phyloP scores from a whole-genome alignment of 2,888 invertebrate species.

The Perizoma affinitatum region DNA sequence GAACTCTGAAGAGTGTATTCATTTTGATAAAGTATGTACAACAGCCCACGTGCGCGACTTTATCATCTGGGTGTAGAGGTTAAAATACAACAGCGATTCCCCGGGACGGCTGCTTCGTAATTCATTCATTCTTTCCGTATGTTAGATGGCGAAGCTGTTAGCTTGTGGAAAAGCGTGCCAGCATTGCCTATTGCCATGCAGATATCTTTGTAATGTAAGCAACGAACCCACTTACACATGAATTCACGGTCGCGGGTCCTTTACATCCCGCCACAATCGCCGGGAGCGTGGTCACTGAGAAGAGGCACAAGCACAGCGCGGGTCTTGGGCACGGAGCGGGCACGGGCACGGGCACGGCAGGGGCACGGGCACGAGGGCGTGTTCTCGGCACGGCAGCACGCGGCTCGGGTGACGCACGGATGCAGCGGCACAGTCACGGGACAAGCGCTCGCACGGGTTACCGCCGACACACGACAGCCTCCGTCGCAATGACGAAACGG shows the following conservation, averaged over 20 bases:
- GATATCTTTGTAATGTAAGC: conserved; percentile 58
- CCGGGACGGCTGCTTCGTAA: conserved; percentile 59
- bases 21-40: conserved; percentile 53
- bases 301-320: conserved; percentile 81
- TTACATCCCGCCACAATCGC: conserved; percentile 86
- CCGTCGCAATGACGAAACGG: conserved; percentile 83
- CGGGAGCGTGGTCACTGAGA: conserved; percentile 85
- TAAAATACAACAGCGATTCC: conserved; percentile 63
- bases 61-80: conserved; percentile 66
- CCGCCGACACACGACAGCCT: conserved; percentile 82
- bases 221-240: conserved; percentile 81
- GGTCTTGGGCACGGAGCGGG: conserved; percentile 45
- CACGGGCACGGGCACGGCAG: conserved; percentile 48
- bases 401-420: conserved; percentile 58
- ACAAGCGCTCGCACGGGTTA: conserved; percentile 77
- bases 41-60: conserved; percentile 73
- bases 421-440: conserved; percentile 56
- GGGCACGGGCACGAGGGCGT: conserved; percentile 51
- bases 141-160: conserved; percentile 56
- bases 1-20: conserved; percentile 52
- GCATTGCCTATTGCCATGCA: conserved; percentile 63
- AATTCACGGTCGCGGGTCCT: conserved; percentile 75
- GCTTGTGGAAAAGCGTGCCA: conserved; percentile 67
- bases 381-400: conserved; percentile 43
- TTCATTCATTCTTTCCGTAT: conserved; percentile 70